A percentile compares a stretch with the other conserved stretches of the same genome.
Evolutionary conservation across 2,888 invertebrate species (phyloP).

Genomic region (Eurois occulta): DNA sequence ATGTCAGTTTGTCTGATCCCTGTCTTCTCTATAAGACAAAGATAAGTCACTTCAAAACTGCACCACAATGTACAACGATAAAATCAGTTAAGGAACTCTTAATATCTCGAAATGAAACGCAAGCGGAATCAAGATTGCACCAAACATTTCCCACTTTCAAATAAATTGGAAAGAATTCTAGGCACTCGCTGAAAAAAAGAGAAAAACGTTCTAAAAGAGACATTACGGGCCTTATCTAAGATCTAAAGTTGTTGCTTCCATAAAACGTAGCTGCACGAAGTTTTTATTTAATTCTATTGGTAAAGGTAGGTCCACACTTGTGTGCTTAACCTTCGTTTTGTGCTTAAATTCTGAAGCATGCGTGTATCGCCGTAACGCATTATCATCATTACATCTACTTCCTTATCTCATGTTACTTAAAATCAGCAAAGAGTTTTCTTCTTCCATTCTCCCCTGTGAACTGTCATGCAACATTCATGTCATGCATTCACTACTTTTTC

Average conservation of each 20-base stretch:
- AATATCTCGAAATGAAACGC: slow-evolving; percentile 42
- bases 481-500: too few species aligned
- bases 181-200: slow-evolving; percentile 38
- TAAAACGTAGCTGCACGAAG: slow-evolving; percentile 11
- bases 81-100: slow-evolving; percentile 36
- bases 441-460: not conserved
- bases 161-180: slow-evolving; percentile 56
- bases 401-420: not conserved
- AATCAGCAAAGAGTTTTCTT: not conserved
- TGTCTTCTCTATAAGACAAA: not conserved
- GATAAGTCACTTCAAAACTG: not conserved
- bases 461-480: too few species aligned
- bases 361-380: not conserved
- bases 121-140: slow-evolving; percentile 50
- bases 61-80: slow-evolving; percentile 14
- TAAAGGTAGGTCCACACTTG: not conserved
- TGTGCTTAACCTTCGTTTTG: not conserved
- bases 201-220: slow-evolving; percentile 14
- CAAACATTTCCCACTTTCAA: slow-evolving; percentile 40
- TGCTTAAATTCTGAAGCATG: not conserved
- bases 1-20: too few species aligned
- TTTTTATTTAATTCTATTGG: slow-evolving; percentile 32
- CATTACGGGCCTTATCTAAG: slow-evolving; percentile 35
- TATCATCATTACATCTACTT: not conserved
- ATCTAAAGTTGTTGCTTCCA: slow-evolving; percentile 42